Evolutionary conservation across 2,797 vertebrate species (phyloP), one percentile per base, ranked within the genome.

Genomic region (Silurus aristotelis): DNA sequence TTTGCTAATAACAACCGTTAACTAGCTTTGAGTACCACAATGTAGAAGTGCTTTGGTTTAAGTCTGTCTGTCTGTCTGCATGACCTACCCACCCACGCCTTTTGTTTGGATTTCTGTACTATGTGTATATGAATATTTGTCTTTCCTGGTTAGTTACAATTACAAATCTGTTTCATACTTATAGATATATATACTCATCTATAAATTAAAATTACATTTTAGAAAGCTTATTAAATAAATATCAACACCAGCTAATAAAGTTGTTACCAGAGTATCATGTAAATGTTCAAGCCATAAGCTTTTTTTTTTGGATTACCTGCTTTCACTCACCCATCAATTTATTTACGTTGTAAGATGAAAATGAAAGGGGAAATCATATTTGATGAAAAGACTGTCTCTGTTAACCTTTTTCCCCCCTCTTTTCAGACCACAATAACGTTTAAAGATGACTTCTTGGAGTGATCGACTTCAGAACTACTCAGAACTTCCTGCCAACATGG

Each of bases 381-480:
- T 19, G 10, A 55, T 19, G 2, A 67, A 20, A 66, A 66, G 78
- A 27, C 15, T 64, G 7, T 80, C 3, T 64, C 48, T 31, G n/a
- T 80, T 52, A 80, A 48, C 1, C 8, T 46, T 60, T 61, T 80
- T 84, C 8, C 22, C 48, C 0, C 38, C 38, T 2, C 38, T 52
- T 10, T 72, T 87, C 67, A 7, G 87, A 91, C 84, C 71, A 61
- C 84, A n/a, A 75, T 52, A 87, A 85, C 90, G 82, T 82, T 67
- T 91, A 76, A 96, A 94, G 91, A 99, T 99, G 97, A 97, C 95
- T 46, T 99, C 98, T 0, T 99, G 98, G 98, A 99, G 98, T 6
- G 98, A 99, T 92, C 96, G 96, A 52, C 93, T 99, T 80, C 98
- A 99, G 93, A 98, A 99, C 92, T 96, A 96, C 90, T 96, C 97